phyloP scores from a whole-genome alignment of 2,797 vertebrate genomes.

The Gymnocypris eckloni region DNA sequence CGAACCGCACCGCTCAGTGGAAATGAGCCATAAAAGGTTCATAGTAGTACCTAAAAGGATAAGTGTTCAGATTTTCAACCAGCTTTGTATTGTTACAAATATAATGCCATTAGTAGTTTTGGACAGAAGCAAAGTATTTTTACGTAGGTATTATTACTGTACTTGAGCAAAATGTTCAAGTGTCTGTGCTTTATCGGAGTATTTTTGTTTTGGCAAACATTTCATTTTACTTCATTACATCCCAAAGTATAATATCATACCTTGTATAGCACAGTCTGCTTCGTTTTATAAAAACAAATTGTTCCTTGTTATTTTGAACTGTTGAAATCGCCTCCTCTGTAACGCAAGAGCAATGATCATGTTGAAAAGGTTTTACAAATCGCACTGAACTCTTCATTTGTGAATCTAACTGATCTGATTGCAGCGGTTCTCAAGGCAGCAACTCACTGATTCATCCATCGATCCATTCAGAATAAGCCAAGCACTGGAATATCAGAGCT shows the following conservation, averaged over 20 bases:
- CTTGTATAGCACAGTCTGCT: background rate
- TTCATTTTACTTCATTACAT: background rate
- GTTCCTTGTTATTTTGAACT: background rate
- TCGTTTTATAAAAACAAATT: background rate
- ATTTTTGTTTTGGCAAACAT: background rate
- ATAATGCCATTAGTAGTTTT: too few species aligned
- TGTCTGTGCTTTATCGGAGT: background rate
- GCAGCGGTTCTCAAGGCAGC: background rate
- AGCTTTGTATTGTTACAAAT: background rate
- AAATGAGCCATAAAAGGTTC: background rate
- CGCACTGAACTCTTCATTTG: background rate
- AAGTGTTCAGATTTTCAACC: background rate
- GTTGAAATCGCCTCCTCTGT: background rate
- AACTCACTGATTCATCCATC: background rate
- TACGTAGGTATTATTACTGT: background rate
- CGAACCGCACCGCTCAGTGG: too few species aligned
- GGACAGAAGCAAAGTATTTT: too few species aligned
- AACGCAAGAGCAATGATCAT: background rate
- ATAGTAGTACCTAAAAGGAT: background rate
- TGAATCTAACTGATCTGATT: background rate
- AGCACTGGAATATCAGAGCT: background rate
- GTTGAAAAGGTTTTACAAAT: background rate
- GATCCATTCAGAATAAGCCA: background rate
- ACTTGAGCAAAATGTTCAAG: background rate
- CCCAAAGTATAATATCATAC: background rate